Percentiles rank a stretch among this genome's conserved stretches.
Evolutionary conservation across 2,888 invertebrate species (phyloP).

Genomic region (Caenorhabditis sp.): DNA sequence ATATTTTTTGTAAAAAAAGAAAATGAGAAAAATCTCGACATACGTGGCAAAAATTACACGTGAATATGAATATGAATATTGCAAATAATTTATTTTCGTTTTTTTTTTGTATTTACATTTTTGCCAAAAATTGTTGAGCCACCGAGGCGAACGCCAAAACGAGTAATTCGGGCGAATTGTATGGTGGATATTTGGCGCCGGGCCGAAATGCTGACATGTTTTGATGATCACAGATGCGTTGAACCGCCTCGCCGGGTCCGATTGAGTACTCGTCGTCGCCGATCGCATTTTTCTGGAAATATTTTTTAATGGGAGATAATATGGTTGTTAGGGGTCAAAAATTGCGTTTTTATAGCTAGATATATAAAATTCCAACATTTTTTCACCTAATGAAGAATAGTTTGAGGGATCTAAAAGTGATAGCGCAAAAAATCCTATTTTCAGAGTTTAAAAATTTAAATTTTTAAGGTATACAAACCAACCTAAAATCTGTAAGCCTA

Average conservation of each 20-base stretch:
- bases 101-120: conserved; percentile 11
- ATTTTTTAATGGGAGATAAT: no score
- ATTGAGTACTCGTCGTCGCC: not conserved
- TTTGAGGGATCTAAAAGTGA: no score
- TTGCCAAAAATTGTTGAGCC: conserved; percentile 29
- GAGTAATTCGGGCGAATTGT: conserved; percentile 20
- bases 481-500: no score
- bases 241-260: not conserved
- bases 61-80: not conserved
- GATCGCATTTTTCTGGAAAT: not conserved
- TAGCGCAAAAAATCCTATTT: no score
- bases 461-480: no score
- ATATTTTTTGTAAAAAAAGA: not conserved
- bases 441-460: no score
- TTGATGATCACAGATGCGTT: not conserved
- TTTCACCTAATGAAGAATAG: no score
- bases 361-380: no score
- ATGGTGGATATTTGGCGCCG: conserved; percentile 17
- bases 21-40: not conserved
- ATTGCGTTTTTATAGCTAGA: not conserved
- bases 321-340: no score
- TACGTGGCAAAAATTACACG: not conserved
- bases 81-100: no score
- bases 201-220: not conserved
- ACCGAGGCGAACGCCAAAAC: conserved; percentile 25